Conservation (phyloP, 1,140 invertebrate genomes). For the Ephestia elutella region DNA sequence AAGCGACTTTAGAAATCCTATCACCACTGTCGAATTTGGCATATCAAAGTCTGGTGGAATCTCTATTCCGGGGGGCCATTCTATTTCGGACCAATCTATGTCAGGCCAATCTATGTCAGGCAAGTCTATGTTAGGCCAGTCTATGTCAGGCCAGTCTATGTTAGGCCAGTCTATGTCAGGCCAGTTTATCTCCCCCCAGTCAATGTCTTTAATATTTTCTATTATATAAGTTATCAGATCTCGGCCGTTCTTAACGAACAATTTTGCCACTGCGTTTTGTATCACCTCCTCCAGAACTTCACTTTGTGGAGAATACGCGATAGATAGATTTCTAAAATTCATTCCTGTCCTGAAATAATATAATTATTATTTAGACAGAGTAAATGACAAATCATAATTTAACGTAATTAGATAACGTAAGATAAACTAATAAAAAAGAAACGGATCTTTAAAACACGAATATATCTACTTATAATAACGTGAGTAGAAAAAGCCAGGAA, state of each 20-base stretch:
- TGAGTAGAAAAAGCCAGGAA: no score
- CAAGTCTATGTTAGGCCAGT: neutral
- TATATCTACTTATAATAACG: no score
- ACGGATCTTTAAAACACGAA: no score
- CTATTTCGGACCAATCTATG: conserved; percentile 17
- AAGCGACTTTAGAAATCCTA: conserved; percentile 38
- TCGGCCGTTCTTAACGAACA: conserved; percentile 36
- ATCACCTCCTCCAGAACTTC: conserved; percentile 51
- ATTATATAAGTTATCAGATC: conserved; percentile 23
- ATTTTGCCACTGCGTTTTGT: conserved; percentile 35
- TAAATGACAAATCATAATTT: no score
- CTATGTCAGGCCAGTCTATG: no score
- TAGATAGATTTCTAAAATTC: conserved; percentile 42
- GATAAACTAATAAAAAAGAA: no score
- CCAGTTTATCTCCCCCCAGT: neutral
- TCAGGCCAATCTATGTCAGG: neutral
- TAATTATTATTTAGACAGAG: neutral
- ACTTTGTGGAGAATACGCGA: conserved; percentile 58
- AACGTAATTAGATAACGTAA: no score
- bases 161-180: no score
- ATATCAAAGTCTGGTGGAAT: conserved; percentile 23
- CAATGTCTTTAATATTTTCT: neutral
- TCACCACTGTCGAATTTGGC: conserved; percentile 32
- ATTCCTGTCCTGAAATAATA: conserved; percentile 44
- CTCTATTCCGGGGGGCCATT: conserved; percentile 21